Evolutionary conservation across 2,797 vertebrate species (phyloP), one percentile per base, ranked within the genome.

Genomic region (Hipposideros larvatus): DNA sequence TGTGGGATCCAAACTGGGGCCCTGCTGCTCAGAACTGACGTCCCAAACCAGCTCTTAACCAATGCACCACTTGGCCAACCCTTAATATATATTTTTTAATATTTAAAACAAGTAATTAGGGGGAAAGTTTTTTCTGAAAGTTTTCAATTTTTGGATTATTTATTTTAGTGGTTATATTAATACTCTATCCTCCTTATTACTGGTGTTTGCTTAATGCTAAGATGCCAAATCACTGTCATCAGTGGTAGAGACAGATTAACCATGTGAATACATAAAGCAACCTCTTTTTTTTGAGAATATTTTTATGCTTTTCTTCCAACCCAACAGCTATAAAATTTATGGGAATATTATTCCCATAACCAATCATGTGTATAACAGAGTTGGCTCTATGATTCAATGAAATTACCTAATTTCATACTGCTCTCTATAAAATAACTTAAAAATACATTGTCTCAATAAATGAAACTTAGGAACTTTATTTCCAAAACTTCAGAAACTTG

Each of bases 391-490:
- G 4, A 88, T 18, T 70, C 43, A 57, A 63, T 87, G 34, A 95
- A 94, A 91, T 75, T 61, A 92, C 6, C 6, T 88, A 51, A 13
- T 37, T 79, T 71, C 59, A 28, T 61, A 46, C 57, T 63, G 48
- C 3, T 79, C 6, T 80, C 51, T 80, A 48, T 74, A 61, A 68
- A 73, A 37, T 37, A 37, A 41, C 8, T 90, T 43, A 87, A 93
- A 95, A 93, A 91, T 15, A 28, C 34, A 57, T 68, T 70, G 9
- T 34, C 34, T 96, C 48, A 73, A 94, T 37, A 86, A 84, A 92
- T 63, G 4, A 83, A 96, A 89, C 7, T 7, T 63, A 86, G 19
- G 22, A 68, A 51, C 3, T 92, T 87, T 66, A 90, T 57, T 66
- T 66, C 43, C 16, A 70, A 90, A 80, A 63, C 34, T 48, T 84